A percentile compares a stretch with the other conserved stretches of the same genome.
These are phyloP conservation scores for Odocoileus virginianus DNA, from an alignment of 2,113 vertebrate genomes.

Conservation along the genomic window DNA sequence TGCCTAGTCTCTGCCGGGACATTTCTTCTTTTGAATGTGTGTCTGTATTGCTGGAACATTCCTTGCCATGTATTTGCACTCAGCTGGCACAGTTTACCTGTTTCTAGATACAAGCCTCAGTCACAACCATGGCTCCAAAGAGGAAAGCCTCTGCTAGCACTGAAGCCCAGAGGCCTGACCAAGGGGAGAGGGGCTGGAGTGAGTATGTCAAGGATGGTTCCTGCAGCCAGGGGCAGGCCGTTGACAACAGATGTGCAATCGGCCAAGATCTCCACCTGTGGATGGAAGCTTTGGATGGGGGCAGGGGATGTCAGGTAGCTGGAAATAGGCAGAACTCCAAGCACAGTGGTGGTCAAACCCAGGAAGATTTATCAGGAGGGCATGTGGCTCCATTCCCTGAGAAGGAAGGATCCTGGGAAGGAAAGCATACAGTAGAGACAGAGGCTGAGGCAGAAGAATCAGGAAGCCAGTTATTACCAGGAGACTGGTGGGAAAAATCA, in stretches of 20 bases:
- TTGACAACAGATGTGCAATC: rapidly evolving
- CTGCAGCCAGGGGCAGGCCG: background rate
- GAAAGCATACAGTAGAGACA: background rate
- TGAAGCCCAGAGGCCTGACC: background rate
- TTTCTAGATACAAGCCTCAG: background rate
- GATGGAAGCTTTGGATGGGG: background rate
- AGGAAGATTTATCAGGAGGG: background rate
- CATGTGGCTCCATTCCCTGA: background rate
- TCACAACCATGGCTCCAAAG: background rate
- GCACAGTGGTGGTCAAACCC: background rate
- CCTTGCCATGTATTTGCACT: background rate
- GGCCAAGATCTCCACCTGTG: background rate
- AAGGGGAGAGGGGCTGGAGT: background rate
- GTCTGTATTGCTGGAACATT: background rate
- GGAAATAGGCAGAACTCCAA: background rate
- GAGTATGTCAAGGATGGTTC: background rate
- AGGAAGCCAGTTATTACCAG: background rate
- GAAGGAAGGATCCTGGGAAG: background rate
- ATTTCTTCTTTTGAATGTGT: background rate
- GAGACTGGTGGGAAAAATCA: background rate
- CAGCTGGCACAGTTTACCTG: background rate
- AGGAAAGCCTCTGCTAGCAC: background rate
- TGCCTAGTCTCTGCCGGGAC: background rate
- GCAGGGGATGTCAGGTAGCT: background rate
- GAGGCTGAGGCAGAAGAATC: background rate